phyloP scores from a whole-genome alignment of 2,888 invertebrate genomes.

The Pyralis farinalis region DNA sequence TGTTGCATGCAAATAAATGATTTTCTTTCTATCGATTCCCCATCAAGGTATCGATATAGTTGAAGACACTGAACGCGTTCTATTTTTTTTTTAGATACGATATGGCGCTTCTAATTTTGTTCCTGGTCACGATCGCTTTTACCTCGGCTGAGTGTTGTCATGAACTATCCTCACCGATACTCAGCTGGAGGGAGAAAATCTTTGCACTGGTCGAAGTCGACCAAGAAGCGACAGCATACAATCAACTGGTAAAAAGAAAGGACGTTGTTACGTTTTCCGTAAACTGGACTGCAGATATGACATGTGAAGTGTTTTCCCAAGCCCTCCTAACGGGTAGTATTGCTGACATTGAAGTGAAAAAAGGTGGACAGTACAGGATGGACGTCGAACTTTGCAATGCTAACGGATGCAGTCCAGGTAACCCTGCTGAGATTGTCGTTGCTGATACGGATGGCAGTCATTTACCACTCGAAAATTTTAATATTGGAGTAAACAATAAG shows the following conservation, averaged over 20 bases:
- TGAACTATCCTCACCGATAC: too few species aligned
- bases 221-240: conserved; percentile 73
- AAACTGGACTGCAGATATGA: too few species aligned
- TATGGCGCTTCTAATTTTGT: conserved; percentile 52
- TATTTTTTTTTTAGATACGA: conserved; percentile 61
- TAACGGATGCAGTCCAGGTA: conserved; percentile 65
- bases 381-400: conserved; percentile 63
- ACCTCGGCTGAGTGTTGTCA: conserved; percentile 43
- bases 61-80: too few species aligned
- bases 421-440: conserved; percentile 63
- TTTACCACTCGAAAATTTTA: conserved; percentile 60
- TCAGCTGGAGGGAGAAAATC: conserved; percentile 72
- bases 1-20: too few species aligned
- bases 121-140: conserved; percentile 44
- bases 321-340: too few species aligned
- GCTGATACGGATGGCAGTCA: conserved; percentile 77
- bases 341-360: conserved; percentile 64
- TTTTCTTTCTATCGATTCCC: too few species aligned
- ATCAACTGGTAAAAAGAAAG: conserved; percentile 61
- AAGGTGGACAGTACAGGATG: conserved; percentile 70
- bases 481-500: conserved; percentile 64
- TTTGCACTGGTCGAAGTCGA: conserved; percentile 73
- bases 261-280: conserved; percentile 67
- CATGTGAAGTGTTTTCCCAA: too few species aligned
- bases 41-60: too few species aligned